Percentiles rank a stretch among this genome's conserved stretches.
phyloP scores from a whole-genome alignment of 2,797 vertebrate genomes.

The Acanthiza pusilla region DNA sequence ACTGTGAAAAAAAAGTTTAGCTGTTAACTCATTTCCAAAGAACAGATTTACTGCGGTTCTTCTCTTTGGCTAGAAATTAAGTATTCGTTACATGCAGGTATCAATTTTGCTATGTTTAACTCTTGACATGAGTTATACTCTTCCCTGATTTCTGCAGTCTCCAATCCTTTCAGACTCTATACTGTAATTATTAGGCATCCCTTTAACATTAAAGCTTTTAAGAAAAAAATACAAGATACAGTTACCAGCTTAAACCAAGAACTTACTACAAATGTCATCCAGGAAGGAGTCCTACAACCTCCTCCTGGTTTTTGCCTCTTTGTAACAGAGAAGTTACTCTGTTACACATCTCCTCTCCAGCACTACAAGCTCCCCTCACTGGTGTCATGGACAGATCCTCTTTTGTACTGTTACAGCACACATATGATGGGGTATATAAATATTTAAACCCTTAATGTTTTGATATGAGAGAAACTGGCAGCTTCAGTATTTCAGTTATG shows the following conservation, averaged over 20 bases:
- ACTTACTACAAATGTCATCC: neutral
- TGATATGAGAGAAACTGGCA: neutral
- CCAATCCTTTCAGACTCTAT: neutral
- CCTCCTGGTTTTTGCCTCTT: neutral
- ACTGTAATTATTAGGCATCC: neutral
- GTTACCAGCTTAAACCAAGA: neutral
- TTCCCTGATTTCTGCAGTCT: neutral
- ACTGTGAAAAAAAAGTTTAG: neutral
- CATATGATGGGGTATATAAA: neutral
- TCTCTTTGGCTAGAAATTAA: neutral
- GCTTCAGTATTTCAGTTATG: neutral
- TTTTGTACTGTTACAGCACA: neutral
- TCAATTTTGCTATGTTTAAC: neutral
- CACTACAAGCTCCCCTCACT: neutral
- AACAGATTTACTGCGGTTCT: neutral
- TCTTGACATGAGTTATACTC: too few species aligned
- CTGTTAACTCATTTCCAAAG: neutral
- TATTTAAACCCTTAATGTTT: neutral
- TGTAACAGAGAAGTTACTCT: neutral
- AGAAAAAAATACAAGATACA: neutral
- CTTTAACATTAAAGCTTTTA: neutral
- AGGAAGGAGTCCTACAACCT: fast-evolving
- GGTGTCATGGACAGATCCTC: neutral
- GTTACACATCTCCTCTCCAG: neutral
- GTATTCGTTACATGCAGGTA: neutral